phyloP scores from a whole-genome alignment of 1,140 invertebrate species.

The Magallana angulata region DNA sequence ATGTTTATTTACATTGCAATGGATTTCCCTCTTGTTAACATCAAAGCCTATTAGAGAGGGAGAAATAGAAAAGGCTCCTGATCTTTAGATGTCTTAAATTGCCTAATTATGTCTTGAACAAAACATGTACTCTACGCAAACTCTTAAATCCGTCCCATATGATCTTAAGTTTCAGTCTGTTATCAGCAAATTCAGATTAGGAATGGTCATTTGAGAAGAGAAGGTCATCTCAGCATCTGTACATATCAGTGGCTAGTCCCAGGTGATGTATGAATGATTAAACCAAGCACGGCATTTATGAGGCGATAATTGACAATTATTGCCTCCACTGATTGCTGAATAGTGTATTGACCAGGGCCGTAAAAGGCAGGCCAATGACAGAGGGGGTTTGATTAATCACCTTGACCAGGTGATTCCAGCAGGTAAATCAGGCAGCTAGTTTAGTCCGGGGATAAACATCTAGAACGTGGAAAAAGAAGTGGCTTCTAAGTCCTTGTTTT shows the following conservation, averaged over 20 bases:
- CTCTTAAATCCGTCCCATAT: no score
- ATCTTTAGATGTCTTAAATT: no score
- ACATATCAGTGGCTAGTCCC: not conserved
- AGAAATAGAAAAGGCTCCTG: no score
- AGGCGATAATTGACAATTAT: constrained; percentile 26
- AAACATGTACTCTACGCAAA: no score
- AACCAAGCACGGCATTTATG: not conserved
- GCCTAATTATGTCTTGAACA: no score
- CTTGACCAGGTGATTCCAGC: constrained; percentile 9
- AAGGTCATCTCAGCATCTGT: no score
- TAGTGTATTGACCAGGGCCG: constrained; percentile 13
- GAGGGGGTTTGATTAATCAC: not conserved
- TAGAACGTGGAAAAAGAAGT: not conserved
- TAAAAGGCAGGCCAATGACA: constrained; percentile 22
- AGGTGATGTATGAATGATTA: not conserved
- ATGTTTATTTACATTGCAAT: no score
- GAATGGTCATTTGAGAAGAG: no score
- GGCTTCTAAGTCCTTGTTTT: not conserved
- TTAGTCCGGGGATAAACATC: not conserved
- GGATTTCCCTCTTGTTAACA: no score
- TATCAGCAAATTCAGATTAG: no score
- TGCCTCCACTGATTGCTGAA: not conserved
- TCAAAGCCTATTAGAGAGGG: no score
- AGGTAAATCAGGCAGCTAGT: not conserved
- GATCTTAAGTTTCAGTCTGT: no score